Base-by-base conservation (phyloP, 2,113 vertebrate species). In the Sitta europaea region DNA sequence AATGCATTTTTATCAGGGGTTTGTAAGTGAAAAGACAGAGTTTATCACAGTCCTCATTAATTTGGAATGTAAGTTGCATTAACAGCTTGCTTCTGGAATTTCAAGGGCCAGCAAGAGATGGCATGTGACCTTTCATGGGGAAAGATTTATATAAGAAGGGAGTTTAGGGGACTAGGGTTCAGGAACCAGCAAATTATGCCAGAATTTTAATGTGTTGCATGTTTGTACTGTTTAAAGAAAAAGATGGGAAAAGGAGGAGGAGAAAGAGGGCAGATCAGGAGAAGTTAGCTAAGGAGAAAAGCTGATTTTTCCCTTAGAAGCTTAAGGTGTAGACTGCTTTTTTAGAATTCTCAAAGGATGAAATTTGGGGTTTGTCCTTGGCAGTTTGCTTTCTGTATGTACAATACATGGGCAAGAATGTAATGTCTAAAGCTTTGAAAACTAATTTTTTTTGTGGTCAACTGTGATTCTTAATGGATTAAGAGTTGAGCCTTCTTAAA, bases 41-140 rank as follows among this genome's bases (percentile, higher is more conserved):
- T 97, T 96, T 96, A 97, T 98, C 97, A 63, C 23, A 87, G n/a
- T 91, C 92, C 96, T 97, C 96, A 95, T 97, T 97, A 97, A 98
- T 97, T 97, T 97, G 96, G 97, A 97, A 97, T 96, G 97, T 93
- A 92, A 94, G 78, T 95, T 94, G 75, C 76, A 95, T 94, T 97
- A 97, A 90, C 96, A 95, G 76, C 93, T 97, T 1, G 42, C 88
- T 95, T 97, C 75, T 97, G 97, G 97, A 97, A 97, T 97, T 95
- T 97, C 94, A 96, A 96, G 97, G 96, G 91, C 93, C 71, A 82
- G 75, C 92, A 85, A 91, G 92, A 94, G 95, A 97, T 97, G 97
- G 90, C 97, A 96, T 96, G 94, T 96, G 95, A 97, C 96, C 96
- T 95, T 94, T 97, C 91, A 75, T 96, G 92, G 83, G 65, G 79